A percentile compares a stretch with the other conserved stretches of the same genome.
phyloP scores from a whole-genome alignment of 1,140 invertebrate genomes.

The Vollenhovia emeryi region DNA sequence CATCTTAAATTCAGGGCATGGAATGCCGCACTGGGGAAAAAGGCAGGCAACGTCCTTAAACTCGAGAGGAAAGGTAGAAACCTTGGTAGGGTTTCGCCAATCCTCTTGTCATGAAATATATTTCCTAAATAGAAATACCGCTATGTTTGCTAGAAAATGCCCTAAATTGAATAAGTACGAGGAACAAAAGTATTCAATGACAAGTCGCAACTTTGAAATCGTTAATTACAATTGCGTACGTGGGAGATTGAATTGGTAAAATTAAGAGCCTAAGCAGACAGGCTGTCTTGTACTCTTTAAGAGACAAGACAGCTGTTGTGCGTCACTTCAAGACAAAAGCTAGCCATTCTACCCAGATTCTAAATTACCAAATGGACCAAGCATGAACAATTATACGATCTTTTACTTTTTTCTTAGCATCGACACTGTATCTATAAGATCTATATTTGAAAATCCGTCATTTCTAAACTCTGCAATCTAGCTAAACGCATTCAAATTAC shows the following conservation, averaged over 20 bases:
- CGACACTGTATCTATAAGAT: neutral
- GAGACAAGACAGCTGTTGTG: too few relatives aligned
- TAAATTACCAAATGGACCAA: neutral
- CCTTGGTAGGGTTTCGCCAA: conserved; percentile 12
- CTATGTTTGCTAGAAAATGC: neutral
- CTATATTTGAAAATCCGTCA: neutral
- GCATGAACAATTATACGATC: neutral
- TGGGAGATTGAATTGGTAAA: neutral
- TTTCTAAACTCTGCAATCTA: neutral
- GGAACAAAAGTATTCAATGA: neutral
- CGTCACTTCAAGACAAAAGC: too few relatives aligned
- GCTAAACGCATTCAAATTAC: neutral
- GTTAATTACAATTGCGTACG: neutral
- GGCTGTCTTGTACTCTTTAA: too few relatives aligned
- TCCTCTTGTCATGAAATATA: conserved; percentile 50
- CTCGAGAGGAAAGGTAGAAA: conserved; percentile 11
- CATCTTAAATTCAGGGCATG: conserved; percentile 59
- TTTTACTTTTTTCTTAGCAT: neutral
- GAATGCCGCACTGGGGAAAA: conserved; percentile 54
- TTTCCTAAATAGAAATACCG: conserved; percentile 28
- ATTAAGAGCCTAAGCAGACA: too few relatives aligned
- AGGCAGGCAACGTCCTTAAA: conserved; percentile 49
- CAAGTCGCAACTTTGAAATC: neutral
- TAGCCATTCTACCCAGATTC: too few relatives aligned
- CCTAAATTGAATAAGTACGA: neutral